Evolutionary conservation across 2,113 vertebrate genomes (phyloP).

Genomic region (Chaetodon trifascialis): DNA sequence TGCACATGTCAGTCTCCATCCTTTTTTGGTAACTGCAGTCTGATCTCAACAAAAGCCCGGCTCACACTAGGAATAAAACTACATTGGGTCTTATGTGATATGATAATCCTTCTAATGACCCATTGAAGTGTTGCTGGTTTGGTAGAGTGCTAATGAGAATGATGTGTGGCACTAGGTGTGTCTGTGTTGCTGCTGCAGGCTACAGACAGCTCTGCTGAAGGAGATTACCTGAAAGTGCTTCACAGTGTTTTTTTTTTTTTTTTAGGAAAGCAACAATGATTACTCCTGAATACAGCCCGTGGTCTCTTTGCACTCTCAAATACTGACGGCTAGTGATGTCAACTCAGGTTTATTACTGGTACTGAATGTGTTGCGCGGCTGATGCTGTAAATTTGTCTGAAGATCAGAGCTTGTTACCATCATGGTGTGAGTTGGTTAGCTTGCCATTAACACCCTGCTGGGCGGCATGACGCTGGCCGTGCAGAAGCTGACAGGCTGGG

Average conservation of each 20-base stretch:
- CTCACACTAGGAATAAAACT: constrained; percentile 13
- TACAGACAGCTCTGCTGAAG: constrained; percentile 23
- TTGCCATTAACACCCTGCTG: constrained; percentile 24
- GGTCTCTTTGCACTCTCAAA: not conserved
- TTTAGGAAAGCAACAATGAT: not conserved
- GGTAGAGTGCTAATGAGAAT: constrained; percentile 30
- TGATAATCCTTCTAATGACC: constrained; percentile 1
- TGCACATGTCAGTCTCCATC: not conserved
- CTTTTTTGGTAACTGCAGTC: too few relatives aligned
- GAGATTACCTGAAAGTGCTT: constrained; percentile 25
- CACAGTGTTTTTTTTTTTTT: not conserved
- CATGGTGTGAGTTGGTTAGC: constrained; percentile 13
- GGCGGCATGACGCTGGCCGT: constrained; percentile 22
- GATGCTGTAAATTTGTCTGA: not conserved
- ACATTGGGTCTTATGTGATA: not conserved
- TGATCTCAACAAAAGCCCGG: too few relatives aligned
- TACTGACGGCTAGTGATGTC: not conserved
- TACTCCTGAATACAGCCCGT: not conserved
- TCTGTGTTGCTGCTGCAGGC: constrained; percentile 45
- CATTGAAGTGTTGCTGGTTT: not conserved
- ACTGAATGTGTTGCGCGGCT: not conserved
- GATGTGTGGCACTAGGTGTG: constrained; percentile 39
- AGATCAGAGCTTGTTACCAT: constrained; percentile 5
- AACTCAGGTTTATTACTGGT: not conserved
- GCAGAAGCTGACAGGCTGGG: constrained; percentile 36